Evolutionary conservation across 2,113 vertebrate species (phyloP).

Genomic region (Dipodomys merriami): DNA sequence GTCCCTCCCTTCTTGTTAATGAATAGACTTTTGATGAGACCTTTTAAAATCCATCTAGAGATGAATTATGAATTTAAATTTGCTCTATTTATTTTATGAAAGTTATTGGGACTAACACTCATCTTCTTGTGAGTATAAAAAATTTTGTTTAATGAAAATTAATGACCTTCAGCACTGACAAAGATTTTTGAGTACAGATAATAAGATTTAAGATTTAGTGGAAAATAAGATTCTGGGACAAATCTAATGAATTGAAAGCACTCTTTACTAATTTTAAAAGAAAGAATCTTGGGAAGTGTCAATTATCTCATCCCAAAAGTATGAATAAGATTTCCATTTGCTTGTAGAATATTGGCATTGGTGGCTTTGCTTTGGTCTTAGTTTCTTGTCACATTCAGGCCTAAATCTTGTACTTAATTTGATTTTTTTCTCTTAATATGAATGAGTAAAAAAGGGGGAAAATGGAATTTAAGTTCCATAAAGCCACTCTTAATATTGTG

Average conservation of each 20-base stretch:
- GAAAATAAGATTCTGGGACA: constrained; percentile 54
- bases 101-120: constrained; percentile 81
- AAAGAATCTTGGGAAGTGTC: constrained; percentile 42
- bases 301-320: neutral
- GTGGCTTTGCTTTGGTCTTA: constrained; percentile 40
- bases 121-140: constrained; percentile 81
- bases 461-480: constrained; percentile 65
- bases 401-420: constrained; percentile 64
- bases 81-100: constrained; percentile 86
- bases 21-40: constrained; percentile 64
- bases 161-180: constrained; percentile 80
- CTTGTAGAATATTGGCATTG: constrained; percentile 10
- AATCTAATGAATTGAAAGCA: constrained; percentile 46
- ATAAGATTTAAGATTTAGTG: constrained; percentile 74
- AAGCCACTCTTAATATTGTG: constrained; percentile 37
- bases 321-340: constrained; percentile 33
- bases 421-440: constrained; percentile 57
- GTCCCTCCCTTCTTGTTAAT: neutral
- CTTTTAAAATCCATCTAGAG: constrained; percentile 67
- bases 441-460: constrained; percentile 59
- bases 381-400: constrained; percentile 67
- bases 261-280: constrained; percentile 39
- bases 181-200: constrained; percentile 79
- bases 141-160: constrained; percentile 85
- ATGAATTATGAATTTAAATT: constrained; percentile 82